Evolutionary conservation across 2,113 vertebrate genomes (phyloP).

Genomic region (Caranx ignobilis): DNA sequence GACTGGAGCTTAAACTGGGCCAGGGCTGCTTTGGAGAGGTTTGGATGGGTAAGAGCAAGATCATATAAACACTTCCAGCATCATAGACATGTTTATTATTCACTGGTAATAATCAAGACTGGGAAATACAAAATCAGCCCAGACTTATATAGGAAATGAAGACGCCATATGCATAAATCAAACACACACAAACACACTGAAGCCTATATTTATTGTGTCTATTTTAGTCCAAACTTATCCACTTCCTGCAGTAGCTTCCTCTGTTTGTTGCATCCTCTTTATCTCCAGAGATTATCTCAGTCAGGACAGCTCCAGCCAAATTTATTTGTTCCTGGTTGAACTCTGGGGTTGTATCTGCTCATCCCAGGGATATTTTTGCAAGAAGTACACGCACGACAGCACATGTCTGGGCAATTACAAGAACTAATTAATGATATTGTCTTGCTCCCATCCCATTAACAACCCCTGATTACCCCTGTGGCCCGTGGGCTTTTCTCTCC

Average conservation of each 20-base stretch:
- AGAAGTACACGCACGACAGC: constrained; percentile 53
- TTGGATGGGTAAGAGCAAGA: constrained; percentile 94
- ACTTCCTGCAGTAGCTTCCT: constrained; percentile 72
- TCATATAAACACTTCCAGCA: background rate
- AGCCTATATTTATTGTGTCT: constrained; percentile 46
- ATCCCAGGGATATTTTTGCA: constrained; percentile 36
- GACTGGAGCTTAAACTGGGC: constrained; percentile 96
- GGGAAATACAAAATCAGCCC: background rate
- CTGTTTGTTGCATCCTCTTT: constrained; percentile 58
- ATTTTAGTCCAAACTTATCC: constrained; percentile 46
- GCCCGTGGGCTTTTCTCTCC: constrained; percentile 22
- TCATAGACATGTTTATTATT: constrained; percentile 20
- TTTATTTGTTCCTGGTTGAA: constrained; percentile 14
- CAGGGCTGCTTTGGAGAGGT: constrained; percentile 99
- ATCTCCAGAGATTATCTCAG: constrained; percentile 48
- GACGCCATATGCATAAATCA: background rate
- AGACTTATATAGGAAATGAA: constrained; percentile 14
- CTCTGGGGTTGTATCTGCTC: constrained; percentile 19
- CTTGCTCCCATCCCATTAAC: constrained; percentile 60
- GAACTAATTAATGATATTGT: constrained; percentile 67
- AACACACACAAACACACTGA: constrained; percentile 1
- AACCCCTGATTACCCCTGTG: constrained; percentile 59
- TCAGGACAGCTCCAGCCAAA: constrained; percentile 33
- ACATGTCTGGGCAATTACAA: constrained; percentile 68
- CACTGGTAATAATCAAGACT: background rate